phyloP scores from a whole-genome alignment of 2,113 vertebrate genomes.

The Glareola pratincola region DNA sequence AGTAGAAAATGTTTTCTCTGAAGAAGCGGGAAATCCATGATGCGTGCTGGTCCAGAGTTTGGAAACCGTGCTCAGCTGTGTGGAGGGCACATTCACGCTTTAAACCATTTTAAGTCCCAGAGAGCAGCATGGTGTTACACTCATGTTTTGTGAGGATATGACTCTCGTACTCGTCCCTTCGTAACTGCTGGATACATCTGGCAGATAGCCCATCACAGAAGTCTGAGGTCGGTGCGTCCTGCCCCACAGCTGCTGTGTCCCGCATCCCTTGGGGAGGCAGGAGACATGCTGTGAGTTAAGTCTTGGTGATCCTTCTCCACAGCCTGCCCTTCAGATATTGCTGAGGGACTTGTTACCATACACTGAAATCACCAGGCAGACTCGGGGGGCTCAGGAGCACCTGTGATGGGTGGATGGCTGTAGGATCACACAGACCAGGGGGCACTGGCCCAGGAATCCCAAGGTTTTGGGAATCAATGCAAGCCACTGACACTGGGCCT shows the following conservation, averaged over 20 bases:
- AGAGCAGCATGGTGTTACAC: not conserved
- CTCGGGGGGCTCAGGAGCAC: not conserved
- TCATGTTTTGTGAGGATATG: not conserved
- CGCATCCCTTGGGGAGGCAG: not conserved
- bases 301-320: not conserved
- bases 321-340: not conserved
- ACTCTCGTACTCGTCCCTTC: not conserved
- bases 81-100: not conserved
- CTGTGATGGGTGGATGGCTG: not conserved
- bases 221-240: not conserved
- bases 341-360: not conserved
- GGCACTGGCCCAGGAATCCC: not conserved
- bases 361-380: not conserved
- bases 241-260: not conserved
- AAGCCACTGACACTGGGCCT: not conserved
- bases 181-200: not conserved
- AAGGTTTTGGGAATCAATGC: not conserved
- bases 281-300: rapidly evolving
- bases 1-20: not conserved
- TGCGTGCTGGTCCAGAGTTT: not conserved
- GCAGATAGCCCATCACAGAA: not conserved
- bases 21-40: not conserved
- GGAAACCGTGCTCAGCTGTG: not conserved
- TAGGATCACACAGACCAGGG: not conserved
- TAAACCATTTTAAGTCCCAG: not conserved